Evolutionary conservation across 1,140 invertebrate genomes (phyloP).

Genomic region (Diachasma alloeum): DNA sequence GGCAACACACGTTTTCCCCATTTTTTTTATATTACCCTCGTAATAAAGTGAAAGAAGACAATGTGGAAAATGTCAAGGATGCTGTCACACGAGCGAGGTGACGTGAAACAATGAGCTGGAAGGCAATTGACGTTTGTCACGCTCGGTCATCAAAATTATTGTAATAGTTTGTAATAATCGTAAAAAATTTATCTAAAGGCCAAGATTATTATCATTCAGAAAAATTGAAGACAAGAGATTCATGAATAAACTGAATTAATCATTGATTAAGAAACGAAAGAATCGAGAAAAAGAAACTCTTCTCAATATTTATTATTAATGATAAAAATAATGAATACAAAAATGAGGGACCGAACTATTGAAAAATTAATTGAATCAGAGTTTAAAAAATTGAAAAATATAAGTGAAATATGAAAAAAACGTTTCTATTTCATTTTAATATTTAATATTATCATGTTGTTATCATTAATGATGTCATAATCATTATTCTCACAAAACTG

Average conservation of each 20-base stretch:
- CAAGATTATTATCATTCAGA: background rate
- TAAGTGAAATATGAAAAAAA: too few species aligned
- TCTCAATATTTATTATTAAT: too few species aligned
- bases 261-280: background rate
- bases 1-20: background rate
- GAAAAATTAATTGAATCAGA: too few species aligned
- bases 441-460: too few species aligned
- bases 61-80: constrained; percentile 61
- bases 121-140: constrained; percentile 18
- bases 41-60: constrained; percentile 51
- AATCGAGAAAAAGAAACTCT: background rate
- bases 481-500: too few species aligned
- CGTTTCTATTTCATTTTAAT: too few species aligned
- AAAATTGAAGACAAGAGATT: background rate
- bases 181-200: constrained; percentile 5
- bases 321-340: too few species aligned
- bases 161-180: constrained; percentile 12
- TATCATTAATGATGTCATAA: too few species aligned
- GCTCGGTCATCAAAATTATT: constrained; percentile 24
- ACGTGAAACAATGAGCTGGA: constrained; percentile 24
- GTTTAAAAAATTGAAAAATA: too few species aligned
- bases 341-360: too few species aligned
- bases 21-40: background rate
- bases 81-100: constrained; percentile 41
- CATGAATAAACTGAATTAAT: too few species aligned